A percentile compares a stretch with the other conserved stretches of the same genome.
Conservation (phyloP, 1,140 invertebrate species). For the Phortica variegata region DNA sequence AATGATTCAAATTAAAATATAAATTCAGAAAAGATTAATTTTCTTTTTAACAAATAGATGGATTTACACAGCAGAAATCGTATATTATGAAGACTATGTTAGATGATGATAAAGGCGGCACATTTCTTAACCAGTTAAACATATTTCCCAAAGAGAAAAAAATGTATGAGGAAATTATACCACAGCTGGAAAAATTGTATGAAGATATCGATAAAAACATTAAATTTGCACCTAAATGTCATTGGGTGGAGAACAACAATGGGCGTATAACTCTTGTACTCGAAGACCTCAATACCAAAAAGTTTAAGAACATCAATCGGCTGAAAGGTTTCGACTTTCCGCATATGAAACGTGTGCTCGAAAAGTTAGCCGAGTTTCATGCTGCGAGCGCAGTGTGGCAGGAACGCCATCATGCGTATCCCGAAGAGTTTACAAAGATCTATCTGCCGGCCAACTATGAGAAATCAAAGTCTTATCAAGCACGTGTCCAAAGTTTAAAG, state of each 20-base stretch:
- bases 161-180: slow-evolving; percentile 46
- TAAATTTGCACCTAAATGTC: slow-evolving; percentile 42
- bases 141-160: slow-evolving; percentile 50
- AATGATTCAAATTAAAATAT: not conserved
- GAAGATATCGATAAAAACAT: slow-evolving; percentile 36
- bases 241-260: slow-evolving; percentile 36
- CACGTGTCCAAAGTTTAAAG: slow-evolving; percentile 42
- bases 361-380: slow-evolving; percentile 62
- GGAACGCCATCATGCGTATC: slow-evolving; percentile 34
- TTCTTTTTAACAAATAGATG: slow-evolving; percentile 32
- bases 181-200: slow-evolving; percentile 42
- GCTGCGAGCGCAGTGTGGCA: slow-evolving; percentile 58
- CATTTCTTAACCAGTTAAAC: slow-evolving; percentile 42
- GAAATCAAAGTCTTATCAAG: slow-evolving; percentile 41
- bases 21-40: too few species aligned
- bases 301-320: slow-evolving; percentile 62
- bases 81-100: slow-evolving; percentile 52
- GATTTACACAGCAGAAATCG: slow-evolving; percentile 45
- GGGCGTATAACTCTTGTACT: slow-evolving; percentile 57
- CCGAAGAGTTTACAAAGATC: slow-evolving; percentile 43
- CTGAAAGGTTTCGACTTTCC: slow-evolving; percentile 60
- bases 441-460: slow-evolving; percentile 49
- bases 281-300: slow-evolving; percentile 61
- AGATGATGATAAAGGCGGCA: slow-evolving; percentile 33
- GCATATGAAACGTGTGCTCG: slow-evolving; percentile 61